Evolutionary conservation across 2,888 invertebrate genomes (phyloP).

Genomic region (Orgyia antiqua): DNA sequence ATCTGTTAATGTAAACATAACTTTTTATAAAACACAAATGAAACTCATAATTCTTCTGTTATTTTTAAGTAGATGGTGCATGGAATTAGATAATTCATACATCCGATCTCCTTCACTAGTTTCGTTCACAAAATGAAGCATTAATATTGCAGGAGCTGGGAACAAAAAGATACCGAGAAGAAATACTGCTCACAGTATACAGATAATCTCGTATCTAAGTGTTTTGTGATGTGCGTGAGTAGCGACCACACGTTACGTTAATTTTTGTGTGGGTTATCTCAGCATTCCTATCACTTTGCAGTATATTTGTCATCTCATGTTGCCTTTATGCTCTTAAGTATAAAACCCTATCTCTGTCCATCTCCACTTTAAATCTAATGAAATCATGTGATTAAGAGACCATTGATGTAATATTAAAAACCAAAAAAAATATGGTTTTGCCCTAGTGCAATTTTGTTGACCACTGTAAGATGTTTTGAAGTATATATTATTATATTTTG

Average conservation of each 20-base stretch:
- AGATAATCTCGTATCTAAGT: too few relatives aligned
- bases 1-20: conserved; percentile 26
- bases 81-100: conserved; percentile 24
- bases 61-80: conserved; percentile 25
- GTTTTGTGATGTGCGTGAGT: too few relatives aligned
- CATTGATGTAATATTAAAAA: conserved; percentile 63
- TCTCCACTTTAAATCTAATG: conserved; percentile 31
- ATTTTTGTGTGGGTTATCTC: too few relatives aligned
- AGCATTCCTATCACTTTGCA: too few relatives aligned
- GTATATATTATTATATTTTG: conserved; percentile 23
- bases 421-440: conserved; percentile 61
- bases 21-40: conserved; percentile 20
- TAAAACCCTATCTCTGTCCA: conserved; percentile 27
- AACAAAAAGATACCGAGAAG: too few relatives aligned
- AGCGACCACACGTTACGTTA: too few relatives aligned
- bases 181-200: too few relatives aligned
- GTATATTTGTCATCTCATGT: too few relatives aligned
- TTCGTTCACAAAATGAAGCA: too few relatives aligned
- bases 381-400: conserved; percentile 67
- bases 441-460: conserved; percentile 50
- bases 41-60: conserved; percentile 21
- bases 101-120: conserved; percentile 27
- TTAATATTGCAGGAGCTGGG: too few relatives aligned
- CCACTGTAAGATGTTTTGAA: conserved; percentile 38
- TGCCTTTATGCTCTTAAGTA: too few relatives aligned